Evolutionary conservation across 2,888 invertebrate genomes (phyloP).

Genomic region (Catocala fraxini): DNA sequence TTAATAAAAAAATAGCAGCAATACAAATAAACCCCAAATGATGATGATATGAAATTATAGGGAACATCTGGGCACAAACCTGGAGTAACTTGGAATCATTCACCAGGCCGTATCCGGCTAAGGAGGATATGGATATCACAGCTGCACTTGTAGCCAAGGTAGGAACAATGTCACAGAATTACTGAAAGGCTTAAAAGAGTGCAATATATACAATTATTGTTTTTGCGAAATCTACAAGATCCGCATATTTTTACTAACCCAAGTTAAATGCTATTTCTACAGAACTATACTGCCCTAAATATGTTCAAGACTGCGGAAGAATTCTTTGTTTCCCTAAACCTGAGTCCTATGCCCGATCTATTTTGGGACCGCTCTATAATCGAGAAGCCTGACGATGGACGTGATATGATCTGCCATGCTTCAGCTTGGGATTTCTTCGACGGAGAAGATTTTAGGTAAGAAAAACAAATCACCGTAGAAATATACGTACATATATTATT

Average conservation of each 20-base stretch:
- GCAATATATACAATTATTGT: no score
- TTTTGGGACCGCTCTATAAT: conserved; percentile 96
- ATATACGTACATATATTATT: no score
- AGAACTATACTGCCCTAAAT: conserved; percentile 92
- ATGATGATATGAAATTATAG: conserved; percentile 75
- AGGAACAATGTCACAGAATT: conserved; percentile 11
- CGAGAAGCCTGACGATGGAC: conserved; percentile 91
- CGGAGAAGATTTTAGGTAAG: conserved; percentile 92
- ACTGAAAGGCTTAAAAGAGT: background rate
- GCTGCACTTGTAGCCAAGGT: conserved; percentile 90
- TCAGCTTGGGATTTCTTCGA: conserved; percentile 96
- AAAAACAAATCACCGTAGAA: background rate
- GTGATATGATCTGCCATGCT: conserved; percentile 94
- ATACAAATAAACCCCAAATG: no score
- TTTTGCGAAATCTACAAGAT: no score
- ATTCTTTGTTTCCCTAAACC: conserved; percentile 94
- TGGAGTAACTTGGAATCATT: conserved; percentile 90
- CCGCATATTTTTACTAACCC: no score
- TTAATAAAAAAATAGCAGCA: no score
- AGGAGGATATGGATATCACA: conserved; percentile 91
- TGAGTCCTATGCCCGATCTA: conserved; percentile 91
- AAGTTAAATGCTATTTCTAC: conserved; percentile 43
- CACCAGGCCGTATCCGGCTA: conserved; percentile 91
- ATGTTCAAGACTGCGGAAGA: conserved; percentile 95
- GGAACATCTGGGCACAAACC: conserved; percentile 95